Evolutionary conservation across 35 echinoderm and acorn worm genomes (phyloP), one percentile per base, ranked within the genome.

Genomic region (Apostichopus californicus): DNA sequence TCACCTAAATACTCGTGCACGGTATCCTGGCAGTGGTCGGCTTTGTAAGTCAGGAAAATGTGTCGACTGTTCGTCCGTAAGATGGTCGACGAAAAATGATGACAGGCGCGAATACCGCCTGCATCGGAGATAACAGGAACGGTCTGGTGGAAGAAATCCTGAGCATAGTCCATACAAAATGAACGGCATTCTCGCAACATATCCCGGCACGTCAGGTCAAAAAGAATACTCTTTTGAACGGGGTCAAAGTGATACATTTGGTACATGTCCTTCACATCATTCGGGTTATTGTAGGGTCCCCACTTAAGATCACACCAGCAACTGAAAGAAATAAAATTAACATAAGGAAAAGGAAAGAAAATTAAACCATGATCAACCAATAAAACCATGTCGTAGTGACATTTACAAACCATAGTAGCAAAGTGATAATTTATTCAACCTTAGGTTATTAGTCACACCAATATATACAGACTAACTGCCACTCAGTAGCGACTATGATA

Each of bases 271-370:
- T 89, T 22, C 12, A 73, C 61, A 46, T 89, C 86, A 68, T 63
- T 73, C 34, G 86, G 61, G 17, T 89, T 89, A 55, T 89, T 57
- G 28, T 89, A 89, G 23, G 86, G 86, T 28, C 61, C 60, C 86
- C 86, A 89, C 86, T 89, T 89, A 0, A 89, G 86, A 72, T 89
- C 86, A 65, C 86, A 89, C 61, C 68, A 89, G 25, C 86, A 89
- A 5, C 86, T 89, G 86, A 15, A 17, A 72, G 5, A 34, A 34
- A 34, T 34, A 34, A 34, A 34, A 34, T 34, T 34, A 34, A 34
- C 1, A 1, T 34, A 34, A 34, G 28, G 28, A 34, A 34, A 34
- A 34, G 28, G 28, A 34, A 34, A 34, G 28, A 34, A 34, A 34
- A 34, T 34, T 25, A 34, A 34, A 34, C 2, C 28, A 34, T 34